These are phyloP conservation scores for Pomatorhinus ruficollis DNA, from an alignment of 2,113 vertebrate species.

Conservation along the genomic window DNA sequence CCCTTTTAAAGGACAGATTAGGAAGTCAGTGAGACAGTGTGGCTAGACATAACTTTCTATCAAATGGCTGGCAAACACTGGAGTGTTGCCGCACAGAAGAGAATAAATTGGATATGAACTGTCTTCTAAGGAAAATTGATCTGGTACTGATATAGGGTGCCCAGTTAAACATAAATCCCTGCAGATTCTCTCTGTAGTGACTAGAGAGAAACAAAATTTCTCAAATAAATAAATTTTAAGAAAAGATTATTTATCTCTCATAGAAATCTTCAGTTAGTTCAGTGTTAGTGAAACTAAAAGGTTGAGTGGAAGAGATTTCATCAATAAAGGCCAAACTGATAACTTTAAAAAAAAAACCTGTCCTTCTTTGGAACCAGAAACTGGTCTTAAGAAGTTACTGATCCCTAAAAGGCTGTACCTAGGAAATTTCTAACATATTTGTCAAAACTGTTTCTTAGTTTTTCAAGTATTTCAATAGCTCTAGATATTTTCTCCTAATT, in stretches of 20 bases:
- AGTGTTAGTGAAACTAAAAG: neutral
- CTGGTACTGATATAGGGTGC: rapidly evolving
- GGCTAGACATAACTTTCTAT: neutral
- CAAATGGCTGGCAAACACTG: neutral
- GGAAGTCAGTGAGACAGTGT: constrained; percentile 3
- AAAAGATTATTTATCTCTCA: neutral
- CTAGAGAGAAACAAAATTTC: neutral
- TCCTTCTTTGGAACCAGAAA: neutral
- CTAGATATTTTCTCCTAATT: neutral
- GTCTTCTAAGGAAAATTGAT: neutral
- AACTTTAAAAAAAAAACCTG: too few species aligned
- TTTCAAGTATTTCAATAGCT: neutral
- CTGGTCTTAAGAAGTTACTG: neutral
- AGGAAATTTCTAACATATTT: neutral
- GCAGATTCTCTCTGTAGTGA: neutral
- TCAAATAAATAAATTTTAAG: neutral
- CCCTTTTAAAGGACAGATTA: neutral
- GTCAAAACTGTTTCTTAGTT: neutral
- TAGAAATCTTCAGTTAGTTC: neutral
- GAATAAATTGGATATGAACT: neutral
- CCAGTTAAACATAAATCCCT: neutral
- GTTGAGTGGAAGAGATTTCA: neutral
- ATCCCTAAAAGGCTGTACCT: neutral
- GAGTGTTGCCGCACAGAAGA: neutral
- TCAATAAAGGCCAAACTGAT: neutral